These are phyloP conservation scores for Falcaria lacertinaria DNA, from an alignment of 2,888 invertebrate species.

Conservation along the genomic window DNA sequence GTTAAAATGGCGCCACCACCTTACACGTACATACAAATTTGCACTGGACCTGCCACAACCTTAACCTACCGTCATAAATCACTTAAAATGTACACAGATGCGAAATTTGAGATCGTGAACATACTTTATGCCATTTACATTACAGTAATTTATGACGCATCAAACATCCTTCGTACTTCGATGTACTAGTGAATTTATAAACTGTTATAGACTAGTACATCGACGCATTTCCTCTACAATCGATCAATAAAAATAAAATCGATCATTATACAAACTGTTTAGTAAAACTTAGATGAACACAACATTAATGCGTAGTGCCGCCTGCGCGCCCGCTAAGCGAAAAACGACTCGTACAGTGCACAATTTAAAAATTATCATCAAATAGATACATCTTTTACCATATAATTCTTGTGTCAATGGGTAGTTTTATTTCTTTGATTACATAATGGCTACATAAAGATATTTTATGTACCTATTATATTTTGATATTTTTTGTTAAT, in stretches of 20 bases:
- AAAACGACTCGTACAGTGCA: slow-evolving; percentile 17
- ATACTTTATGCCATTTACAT: slow-evolving; percentile 1
- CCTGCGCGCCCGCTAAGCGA: slow-evolving; percentile 26
- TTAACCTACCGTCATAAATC: slow-evolving; percentile 32
- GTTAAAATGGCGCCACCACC: slow-evolving; percentile 22
- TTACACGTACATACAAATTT: slow-evolving; percentile 25
- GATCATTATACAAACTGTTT: slow-evolving; percentile 12
- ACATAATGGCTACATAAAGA: too few species aligned
- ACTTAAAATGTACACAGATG: slow-evolving; percentile 7
- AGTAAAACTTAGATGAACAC: slow-evolving; percentile 20
- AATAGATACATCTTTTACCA: too few species aligned
- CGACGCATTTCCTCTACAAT: not conserved
- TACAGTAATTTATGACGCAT: slow-evolving; percentile 21
- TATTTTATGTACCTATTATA: too few species aligned
- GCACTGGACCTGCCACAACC: slow-evolving; percentile 45
- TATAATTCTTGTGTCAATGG: too few species aligned
- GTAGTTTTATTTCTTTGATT: too few species aligned
- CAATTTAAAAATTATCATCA: too few species aligned
- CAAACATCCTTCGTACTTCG: slow-evolving; percentile 12
- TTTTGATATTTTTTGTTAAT: too few species aligned
- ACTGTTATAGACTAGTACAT: slow-evolving; percentile 1
- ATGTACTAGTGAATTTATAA: slow-evolving; percentile 13
- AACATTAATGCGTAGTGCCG: slow-evolving; percentile 27
- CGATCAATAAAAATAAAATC: too few species aligned
- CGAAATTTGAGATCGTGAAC: slow-evolving; percentile 1